Conservation (phyloP, 2,797 vertebrate genomes). For the Fringilla coelebs region DNA sequence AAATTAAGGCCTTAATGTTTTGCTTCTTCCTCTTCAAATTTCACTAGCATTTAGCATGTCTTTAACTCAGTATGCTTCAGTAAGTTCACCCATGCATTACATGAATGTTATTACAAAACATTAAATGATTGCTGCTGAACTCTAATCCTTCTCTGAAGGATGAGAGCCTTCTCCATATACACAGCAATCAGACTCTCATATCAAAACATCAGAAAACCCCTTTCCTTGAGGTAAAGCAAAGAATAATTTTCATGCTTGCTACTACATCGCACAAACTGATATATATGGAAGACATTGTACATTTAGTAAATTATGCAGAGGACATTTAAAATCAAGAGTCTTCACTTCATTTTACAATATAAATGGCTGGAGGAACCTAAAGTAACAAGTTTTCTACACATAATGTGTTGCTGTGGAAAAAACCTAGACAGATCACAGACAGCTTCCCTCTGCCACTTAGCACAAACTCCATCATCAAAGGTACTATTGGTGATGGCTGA, state of each 20-base stretch:
- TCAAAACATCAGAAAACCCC: not conserved
- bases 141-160: not conserved
- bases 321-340: not conserved
- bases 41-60: not conserved
- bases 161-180: not conserved
- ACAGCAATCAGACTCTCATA: not conserved
- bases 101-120: not conserved
- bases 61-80: not conserved
- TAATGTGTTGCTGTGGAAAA: not conserved
- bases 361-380: not conserved
- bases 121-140: not conserved
- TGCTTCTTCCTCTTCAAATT: not conserved
- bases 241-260: not conserved
- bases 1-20: not conserved
- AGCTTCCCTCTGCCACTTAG: not conserved
- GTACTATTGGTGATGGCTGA: not conserved
- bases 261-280: not conserved
- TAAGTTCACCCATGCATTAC: not conserved
- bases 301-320: not conserved
- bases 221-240: not conserved
- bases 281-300: not conserved
- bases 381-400: not conserved
- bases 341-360: not conserved
- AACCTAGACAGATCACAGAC: not conserved
- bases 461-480: not conserved